Percentiles rank a stretch among this genome's conserved stretches.
Evolutionary conservation across 2,113 vertebrate species (phyloP).

Genomic region (Ammospiza caudacuta): DNA sequence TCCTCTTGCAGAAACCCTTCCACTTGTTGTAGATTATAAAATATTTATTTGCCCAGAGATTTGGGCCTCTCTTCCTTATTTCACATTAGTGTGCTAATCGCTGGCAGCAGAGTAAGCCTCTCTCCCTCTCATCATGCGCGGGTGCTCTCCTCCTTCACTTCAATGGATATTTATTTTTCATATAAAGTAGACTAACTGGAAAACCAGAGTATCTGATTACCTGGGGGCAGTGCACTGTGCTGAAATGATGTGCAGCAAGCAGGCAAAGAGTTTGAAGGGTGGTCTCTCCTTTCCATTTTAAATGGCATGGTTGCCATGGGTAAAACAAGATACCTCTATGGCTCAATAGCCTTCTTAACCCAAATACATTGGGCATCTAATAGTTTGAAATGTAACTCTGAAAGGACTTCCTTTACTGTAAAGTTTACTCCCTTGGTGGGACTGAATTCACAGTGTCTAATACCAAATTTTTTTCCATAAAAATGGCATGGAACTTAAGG

Average conservation of each 20-base stretch:
- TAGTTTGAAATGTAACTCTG: not conserved
- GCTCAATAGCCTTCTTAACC: not conserved
- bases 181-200: constrained; percentile 28
- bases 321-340: not conserved
- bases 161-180: constrained; percentile 44
- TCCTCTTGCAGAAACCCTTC: not conserved
- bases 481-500: not conserved
- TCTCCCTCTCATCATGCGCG: not conserved
- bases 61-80: constrained; percentile 50
- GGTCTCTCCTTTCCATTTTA: not conserved
- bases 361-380: not conserved
- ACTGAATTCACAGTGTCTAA: not conserved
- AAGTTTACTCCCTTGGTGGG: not conserved
- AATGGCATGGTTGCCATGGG: not conserved
- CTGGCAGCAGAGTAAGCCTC: constrained; percentile 31
- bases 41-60: constrained; percentile 62
- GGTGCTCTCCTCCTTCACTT: constrained; percentile 10
- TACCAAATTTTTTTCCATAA: not conserved
- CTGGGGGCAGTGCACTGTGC: not conserved
- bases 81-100: constrained; percentile 55
- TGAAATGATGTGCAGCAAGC: not conserved
- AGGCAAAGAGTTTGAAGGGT: not conserved
- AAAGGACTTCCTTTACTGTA: not conserved
- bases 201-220: constrained; percentile 15
- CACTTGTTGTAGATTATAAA: constrained; percentile 57